Base-by-base conservation (phyloP, 2,113 vertebrate species). In the Sorex araneus region DNA sequence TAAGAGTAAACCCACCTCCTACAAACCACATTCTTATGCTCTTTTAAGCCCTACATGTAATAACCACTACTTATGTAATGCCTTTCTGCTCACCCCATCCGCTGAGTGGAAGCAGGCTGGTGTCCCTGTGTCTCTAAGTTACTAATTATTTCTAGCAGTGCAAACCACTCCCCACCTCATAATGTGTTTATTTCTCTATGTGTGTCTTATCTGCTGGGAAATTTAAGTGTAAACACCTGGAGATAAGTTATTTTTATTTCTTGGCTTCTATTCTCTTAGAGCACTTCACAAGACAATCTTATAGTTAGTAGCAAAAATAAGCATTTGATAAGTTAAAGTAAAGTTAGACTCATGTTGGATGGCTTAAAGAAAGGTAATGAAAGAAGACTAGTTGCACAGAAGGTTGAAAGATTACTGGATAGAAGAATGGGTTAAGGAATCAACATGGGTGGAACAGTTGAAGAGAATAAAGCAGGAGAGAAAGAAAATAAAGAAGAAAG, bases 171-270 rank as follows among this genome's bases (percentile, higher is more conserved):
- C 13, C 36, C 8, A 3, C 8, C 18, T 87, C 27, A 34, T 45
- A 54, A 63, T 63, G 47, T 27, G 40, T 30, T 64, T 84, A 80
- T 80, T 88, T 88, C 40, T 67, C 36, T 54, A 3, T 36, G 28
- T 71, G 89, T 91, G 43, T 91, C 47, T 57, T 32, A 40, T 77
- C 25, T 81, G 30, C 74, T 40, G 12, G 69, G 79, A 92, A 60
- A 90, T 86, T 92, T n/a, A 90, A 82, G 28, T 73, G 23, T 54
- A 74, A 95, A 74, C 30, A 84, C 54, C 54, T 89, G 47, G 45
- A 87, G 43, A 77, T 10, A 18, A 25, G 2, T 28, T 32, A 23
- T 73, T 80, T 83, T 89, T 67, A 79, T 94, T 82, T 36, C 23
- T 75, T 85, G 50, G 43, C 4, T 73, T 91, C 43, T 69, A 9